A percentile compares a stretch with the other conserved stretches of the same genome.
phyloP scores from a whole-genome alignment of 2,888 invertebrate genomes.

The Zootermopsis nevadensis region DNA sequence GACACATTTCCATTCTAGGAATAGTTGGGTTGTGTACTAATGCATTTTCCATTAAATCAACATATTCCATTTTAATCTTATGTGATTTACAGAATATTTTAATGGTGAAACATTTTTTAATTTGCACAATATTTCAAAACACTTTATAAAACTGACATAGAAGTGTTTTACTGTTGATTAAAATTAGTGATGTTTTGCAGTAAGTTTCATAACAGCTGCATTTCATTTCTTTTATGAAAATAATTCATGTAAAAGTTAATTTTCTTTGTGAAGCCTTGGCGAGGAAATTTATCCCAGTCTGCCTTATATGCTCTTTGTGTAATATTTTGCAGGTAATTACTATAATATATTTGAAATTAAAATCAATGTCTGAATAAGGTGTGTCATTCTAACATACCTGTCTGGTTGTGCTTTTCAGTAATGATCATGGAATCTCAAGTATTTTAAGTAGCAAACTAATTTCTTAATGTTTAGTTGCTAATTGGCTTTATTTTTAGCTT shows the following conservation, averaged over 20 bases:
- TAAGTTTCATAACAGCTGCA: not conserved
- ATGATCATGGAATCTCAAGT: not conserved
- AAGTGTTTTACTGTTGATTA: not conserved
- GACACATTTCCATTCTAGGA: not conserved
- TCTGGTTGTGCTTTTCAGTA: slow-evolving; percentile 4
- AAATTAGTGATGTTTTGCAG: not conserved
- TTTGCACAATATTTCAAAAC: not conserved
- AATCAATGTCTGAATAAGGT: not conserved
- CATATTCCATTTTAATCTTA: not conserved
- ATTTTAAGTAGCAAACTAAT: not conserved
- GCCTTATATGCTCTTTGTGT: not conserved
- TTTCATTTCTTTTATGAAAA: not conserved
- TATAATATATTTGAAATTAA: not conserved
- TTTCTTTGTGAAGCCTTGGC: not conserved
- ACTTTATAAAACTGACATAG: not conserved
- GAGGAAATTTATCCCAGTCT: not conserved
- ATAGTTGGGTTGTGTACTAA: slow-evolving; percentile 5
- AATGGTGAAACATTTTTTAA: not conserved
- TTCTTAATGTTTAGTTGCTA: not conserved
- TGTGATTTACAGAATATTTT: slow-evolving; percentile 3
- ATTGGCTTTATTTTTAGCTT: not conserved
- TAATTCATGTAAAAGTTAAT: not conserved
- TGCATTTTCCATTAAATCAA: not conserved
- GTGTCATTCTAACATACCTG: not conserved
- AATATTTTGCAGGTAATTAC: not conserved